Evolutionary conservation across 2,888 invertebrate species (phyloP).

Genomic region (Rhagonycha lutea): DNA sequence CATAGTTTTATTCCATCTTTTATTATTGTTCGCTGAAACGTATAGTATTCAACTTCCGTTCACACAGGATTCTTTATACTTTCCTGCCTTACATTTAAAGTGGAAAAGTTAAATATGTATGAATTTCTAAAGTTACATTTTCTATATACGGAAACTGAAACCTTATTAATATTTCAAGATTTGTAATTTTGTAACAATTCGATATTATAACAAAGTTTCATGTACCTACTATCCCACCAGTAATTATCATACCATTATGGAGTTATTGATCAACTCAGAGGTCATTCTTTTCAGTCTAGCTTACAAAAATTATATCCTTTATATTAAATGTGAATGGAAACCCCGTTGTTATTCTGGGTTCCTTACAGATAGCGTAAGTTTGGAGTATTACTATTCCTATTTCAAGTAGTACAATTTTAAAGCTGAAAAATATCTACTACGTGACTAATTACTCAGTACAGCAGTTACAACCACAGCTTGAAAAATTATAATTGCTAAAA

Average conservation of each 20-base stretch:
- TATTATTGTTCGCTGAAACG: conserved; percentile 16
- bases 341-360: too few relatives aligned
- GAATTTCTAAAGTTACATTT: background rate
- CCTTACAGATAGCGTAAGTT: too few relatives aligned
- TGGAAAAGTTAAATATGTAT: background rate
- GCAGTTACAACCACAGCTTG: too few relatives aligned
- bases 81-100: background rate
- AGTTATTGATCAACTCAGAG: background rate
- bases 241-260: background rate
- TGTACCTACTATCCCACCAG: background rate
- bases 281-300: too few relatives aligned
- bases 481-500: too few relatives aligned
- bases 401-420: too few relatives aligned
- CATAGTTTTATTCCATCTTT: conserved; percentile 18
- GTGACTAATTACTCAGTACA: too few relatives aligned
- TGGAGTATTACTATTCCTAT: too few relatives aligned
- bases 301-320: too few relatives aligned
- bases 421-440: too few relatives aligned
- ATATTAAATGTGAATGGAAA: too few relatives aligned
- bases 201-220: background rate
- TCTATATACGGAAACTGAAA: background rate
- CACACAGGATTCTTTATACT: background rate
- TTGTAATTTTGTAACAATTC: background rate
- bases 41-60: conserved; percentile 21
- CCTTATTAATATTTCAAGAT: background rate